These are phyloP conservation scores for Caenorhabditis zanzibari DNA, from an alignment of 2,888 invertebrate genomes.

Conservation along the genomic window DNA sequence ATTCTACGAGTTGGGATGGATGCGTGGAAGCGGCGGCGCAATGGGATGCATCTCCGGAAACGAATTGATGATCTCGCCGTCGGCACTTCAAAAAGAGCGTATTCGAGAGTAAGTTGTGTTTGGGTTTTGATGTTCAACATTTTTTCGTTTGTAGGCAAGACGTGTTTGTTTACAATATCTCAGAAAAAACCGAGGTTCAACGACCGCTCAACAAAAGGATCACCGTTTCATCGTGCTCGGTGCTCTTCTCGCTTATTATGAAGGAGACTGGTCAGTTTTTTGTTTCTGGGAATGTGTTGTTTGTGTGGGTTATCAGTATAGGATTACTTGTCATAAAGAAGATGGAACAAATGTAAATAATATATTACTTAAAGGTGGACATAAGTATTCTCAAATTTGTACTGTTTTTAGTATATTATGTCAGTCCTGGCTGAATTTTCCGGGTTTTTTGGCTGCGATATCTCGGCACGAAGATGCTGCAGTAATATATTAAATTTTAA, in stretches of 20 bases:
- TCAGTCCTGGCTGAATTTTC: too few species aligned
- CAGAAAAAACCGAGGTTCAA: slow-evolving; percentile 65
- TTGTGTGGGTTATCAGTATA: slow-evolving; percentile 2
- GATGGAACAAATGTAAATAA: too few species aligned
- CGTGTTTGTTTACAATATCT: slow-evolving; percentile 72
- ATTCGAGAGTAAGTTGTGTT: slow-evolving; percentile 54
- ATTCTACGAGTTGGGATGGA: slow-evolving; percentile 96
- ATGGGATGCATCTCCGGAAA: slow-evolving; percentile 71
- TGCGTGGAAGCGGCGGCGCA: slow-evolving; percentile 93
- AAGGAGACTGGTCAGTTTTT: slow-evolving; percentile 68
- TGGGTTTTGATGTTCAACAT: slow-evolving; percentile 45
- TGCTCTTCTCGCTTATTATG: slow-evolving; percentile 73
- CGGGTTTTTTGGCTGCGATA: too few species aligned
- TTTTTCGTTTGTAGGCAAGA: slow-evolving; percentile 66
- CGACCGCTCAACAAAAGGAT: slow-evolving; percentile 68
- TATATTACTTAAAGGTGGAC: too few species aligned
- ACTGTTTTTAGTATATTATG: too few species aligned
- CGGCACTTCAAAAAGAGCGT: slow-evolving; percentile 95
- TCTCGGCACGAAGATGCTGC: too few species aligned
- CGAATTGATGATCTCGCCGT: slow-evolving; percentile 95
- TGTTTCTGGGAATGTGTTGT: not conserved
- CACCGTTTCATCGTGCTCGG: slow-evolving; percentile 72
- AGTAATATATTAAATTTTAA: too few species aligned
- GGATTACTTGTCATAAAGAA: not conserved
- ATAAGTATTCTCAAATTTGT: too few species aligned